phyloP scores from a whole-genome alignment of 2,797 vertebrate genomes.

The Melanotaenia nigrans region DNA sequence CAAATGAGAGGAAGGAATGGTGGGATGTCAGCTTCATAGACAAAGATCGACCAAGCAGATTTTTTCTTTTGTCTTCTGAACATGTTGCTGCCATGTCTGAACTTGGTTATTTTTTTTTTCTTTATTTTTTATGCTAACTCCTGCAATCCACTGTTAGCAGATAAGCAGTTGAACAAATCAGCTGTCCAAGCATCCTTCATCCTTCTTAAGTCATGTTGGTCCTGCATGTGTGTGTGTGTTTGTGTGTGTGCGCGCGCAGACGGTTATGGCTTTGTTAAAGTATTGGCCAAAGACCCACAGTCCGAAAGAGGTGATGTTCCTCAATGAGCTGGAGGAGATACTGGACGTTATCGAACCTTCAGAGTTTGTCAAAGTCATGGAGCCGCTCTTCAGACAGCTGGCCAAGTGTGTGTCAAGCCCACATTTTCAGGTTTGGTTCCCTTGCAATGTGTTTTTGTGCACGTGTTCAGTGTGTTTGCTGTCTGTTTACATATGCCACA shows the following conservation, averaged over 20 bases:
- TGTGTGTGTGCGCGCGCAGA: slow-evolving; percentile 74
- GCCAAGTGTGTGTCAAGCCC: slow-evolving; percentile 99
- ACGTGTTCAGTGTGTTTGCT: neutral
- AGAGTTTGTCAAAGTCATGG: slow-evolving; percentile 99
- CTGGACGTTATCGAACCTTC: slow-evolving; percentile 98
- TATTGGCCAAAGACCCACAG: slow-evolving; percentile 99
- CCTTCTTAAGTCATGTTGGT: neutral
- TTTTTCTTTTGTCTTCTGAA: neutral
- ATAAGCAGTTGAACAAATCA: neutral
- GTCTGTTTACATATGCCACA: neutral
- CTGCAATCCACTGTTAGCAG: neutral
- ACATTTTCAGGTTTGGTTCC: slow-evolving; percentile 91
- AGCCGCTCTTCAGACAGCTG: slow-evolving; percentile 96
- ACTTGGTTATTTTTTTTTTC: neutral
- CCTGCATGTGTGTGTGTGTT: neutral
- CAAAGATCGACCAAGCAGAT: neutral
- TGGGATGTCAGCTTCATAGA: neutral
- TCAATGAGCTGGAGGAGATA: slow-evolving; percentile 98
- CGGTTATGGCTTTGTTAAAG: slow-evolving; percentile 97
- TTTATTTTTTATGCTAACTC: neutral
- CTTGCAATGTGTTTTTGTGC: neutral
- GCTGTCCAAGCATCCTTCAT: neutral
- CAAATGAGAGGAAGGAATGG: neutral
- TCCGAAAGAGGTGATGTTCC: slow-evolving; percentile 99
- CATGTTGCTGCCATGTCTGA: neutral